These are phyloP conservation scores for Eulemur coronatus DNA, from an alignment of 2,797 vertebrate genomes.

Conservation along the genomic window DNA sequence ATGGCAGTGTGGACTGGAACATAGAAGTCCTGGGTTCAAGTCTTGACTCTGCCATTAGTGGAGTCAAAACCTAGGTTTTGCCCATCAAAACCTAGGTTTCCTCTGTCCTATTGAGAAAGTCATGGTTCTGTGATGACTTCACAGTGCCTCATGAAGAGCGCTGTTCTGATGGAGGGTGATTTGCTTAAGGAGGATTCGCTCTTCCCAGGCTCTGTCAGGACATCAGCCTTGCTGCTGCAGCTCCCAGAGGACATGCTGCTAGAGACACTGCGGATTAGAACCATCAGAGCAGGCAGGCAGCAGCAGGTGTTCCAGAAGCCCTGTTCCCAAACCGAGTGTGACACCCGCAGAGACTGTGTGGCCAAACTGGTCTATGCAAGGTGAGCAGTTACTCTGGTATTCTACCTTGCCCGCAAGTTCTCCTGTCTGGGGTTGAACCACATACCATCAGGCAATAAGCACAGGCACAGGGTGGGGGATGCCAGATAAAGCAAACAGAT, in stretches of 20 bases:
- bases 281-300: constrained; percentile 93
- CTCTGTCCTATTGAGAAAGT: background rate
- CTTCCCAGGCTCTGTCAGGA: constrained; percentile 86
- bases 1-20: background rate
- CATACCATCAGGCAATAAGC: background rate
- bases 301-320: constrained; percentile 91
- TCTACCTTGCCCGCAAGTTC: background rate
- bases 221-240: constrained; percentile 87
- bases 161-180: background rate
- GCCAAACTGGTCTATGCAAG: constrained; percentile 94
- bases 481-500: background rate
- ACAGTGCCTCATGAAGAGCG: background rate
- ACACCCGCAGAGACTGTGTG: constrained; percentile 94
- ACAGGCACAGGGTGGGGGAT: background rate
- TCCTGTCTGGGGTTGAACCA: background rate
- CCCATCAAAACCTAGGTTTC: background rate
- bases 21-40: background rate
- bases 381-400: constrained; percentile 77
- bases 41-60: background rate
- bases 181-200: background rate
- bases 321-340: constrained; percentile 91
- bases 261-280: constrained; percentile 88
- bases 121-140: background rate
- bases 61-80: too few relatives aligned
- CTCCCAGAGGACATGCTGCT: constrained; percentile 87